A percentile compares a stretch with the other conserved stretches of the same genome.
Evolutionary conservation across 2,797 vertebrate genomes (phyloP).

Genomic region (Sebastes cheni): DNA sequence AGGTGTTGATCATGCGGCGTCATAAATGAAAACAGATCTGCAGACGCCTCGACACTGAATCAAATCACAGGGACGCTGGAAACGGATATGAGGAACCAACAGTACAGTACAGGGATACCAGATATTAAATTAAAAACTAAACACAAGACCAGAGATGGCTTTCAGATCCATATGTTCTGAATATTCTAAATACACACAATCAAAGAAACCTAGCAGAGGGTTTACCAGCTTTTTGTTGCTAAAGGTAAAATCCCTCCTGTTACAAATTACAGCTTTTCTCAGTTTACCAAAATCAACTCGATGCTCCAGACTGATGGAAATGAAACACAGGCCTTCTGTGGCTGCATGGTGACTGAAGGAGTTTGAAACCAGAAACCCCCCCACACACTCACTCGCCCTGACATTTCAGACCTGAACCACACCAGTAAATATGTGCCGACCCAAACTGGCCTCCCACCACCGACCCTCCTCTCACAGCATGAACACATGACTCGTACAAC

Average conservation of each 20-base stretch:
- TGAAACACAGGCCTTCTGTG: neutral
- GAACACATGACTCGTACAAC: neutral
- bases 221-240: neutral
- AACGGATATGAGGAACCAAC: neutral
- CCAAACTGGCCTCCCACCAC: neutral
- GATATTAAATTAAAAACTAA: neutral
- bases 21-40: constrained; percentile 56
- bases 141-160: constrained; percentile 35
- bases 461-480: neutral
- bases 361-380: constrained; percentile 7
- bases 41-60: constrained; percentile 18
- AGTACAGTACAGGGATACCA: neutral
- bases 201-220: too few species aligned
- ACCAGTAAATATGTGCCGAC: neutral
- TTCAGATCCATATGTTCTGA: neutral
- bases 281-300: neutral
- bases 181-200: neutral
- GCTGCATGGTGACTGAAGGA: neutral
- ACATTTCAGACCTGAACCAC: neutral
- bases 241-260: neutral
- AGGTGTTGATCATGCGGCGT: constrained; percentile 17
- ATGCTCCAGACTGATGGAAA: neutral
- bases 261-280: neutral
- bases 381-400: neutral
- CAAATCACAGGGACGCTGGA: constrained; percentile 23